Base-by-base conservation (phyloP, 2,888 invertebrate species). In the Rhimphoctona megacephalus region DNA sequence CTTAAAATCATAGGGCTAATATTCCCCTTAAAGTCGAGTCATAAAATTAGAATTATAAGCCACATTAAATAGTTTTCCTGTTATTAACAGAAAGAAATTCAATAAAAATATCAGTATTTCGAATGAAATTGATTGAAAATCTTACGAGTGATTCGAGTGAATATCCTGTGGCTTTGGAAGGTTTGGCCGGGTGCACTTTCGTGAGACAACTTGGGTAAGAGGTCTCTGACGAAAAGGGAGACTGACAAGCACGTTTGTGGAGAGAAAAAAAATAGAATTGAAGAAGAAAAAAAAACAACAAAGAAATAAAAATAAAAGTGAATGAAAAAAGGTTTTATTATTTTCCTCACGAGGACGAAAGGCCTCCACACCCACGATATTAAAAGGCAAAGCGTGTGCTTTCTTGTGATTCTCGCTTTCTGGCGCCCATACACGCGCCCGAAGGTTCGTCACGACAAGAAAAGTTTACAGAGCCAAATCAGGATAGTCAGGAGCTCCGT, bases 341-440 rank as follows among this genome's bases (percentile, higher is more conserved):
- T 77, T 85, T 85, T 11, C 76, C 61, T 81, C 66, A 66, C 72
- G 66, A 81, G 70, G 49, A 78, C 76, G 72, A 78, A 17, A 30
- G 83, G 70, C 33, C 66, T 81, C 85, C 85, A 85, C 85, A 85
- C 85, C 85, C 85, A 85, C 85, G 85, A 85, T 77, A 81, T 81
- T 81, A 81, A 72, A 81, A 81, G 66, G 70, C 79, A 69, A 80
- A 83, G 66, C 74, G 69, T 76, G 67, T 77, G 78, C 72, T 85
- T 81, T 77, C 64, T 70, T 72, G 81, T 54, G 76, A 81, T 81
- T 72, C 81, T 36, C 30, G 30, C 33, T 33, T 52, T 49, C 9
- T 39, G 76, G 81, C 81, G 81, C 84, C 52, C 84, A 81, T 81
- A 76, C 80, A 77, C 61, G 80, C 80, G 80, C 84, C 80, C 81